A percentile compares a stretch with the other conserved stretches of the same genome.
Evolutionary conservation across 2,888 invertebrate genomes (phyloP).

Genomic region (Tubiluchus corallicola): DNA sequence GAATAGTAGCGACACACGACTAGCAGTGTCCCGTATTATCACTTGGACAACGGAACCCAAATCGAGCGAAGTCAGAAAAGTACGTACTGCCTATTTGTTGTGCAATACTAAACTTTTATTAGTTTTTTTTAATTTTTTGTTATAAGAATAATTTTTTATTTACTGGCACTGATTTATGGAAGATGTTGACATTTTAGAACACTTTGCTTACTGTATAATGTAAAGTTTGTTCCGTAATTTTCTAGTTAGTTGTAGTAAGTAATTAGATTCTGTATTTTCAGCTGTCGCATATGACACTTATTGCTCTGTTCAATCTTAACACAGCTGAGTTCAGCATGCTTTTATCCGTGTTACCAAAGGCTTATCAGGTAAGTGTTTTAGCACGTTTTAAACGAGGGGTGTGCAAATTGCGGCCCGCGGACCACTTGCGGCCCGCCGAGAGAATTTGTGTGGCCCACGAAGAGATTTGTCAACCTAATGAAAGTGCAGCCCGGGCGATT

Average conservation of each 20-base stretch:
- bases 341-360: conserved; percentile 31
- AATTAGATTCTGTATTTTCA: conserved; percentile 18
- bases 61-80: conserved; percentile 43
- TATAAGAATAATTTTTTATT: too few relatives aligned
- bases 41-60: conserved; percentile 50
- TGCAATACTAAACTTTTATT: conserved; percentile 4
- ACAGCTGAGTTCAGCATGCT: conserved; percentile 70
- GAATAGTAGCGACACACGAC: conserved; percentile 36
- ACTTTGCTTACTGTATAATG: not conserved
- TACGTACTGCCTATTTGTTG: too few relatives aligned
- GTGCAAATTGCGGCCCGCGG: too few relatives aligned
- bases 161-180: not conserved
- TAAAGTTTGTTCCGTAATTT: not conserved
- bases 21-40: conserved; percentile 48
- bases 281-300: conserved; percentile 44
- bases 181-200: too few relatives aligned
- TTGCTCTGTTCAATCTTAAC: conserved; percentile 74
- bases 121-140: conserved; percentile 8
- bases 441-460: too few relatives aligned
- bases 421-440: too few relatives aligned
- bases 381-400: too few relatives aligned
- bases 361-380: conserved; percentile 20
- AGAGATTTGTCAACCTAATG: too few relatives aligned
- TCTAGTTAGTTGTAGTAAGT: not conserved
- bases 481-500: too few relatives aligned